These are phyloP conservation scores for Callorhinus ursinus DNA, from an alignment of 2,113 vertebrate species.

Conservation along the genomic window DNA sequence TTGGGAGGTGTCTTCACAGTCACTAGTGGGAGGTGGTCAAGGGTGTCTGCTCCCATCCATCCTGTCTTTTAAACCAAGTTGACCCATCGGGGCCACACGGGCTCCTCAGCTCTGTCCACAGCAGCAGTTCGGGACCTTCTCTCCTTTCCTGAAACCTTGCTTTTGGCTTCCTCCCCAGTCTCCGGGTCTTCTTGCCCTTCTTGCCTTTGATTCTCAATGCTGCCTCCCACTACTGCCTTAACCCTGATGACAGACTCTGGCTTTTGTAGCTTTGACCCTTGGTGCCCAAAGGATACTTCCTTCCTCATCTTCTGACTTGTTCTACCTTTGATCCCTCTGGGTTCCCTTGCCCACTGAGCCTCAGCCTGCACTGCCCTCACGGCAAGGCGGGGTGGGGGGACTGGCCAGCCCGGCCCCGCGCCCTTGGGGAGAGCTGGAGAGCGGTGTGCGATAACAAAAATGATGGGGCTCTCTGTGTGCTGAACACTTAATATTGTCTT, in stretches of 20 bases:
- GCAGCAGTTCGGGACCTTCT: not conserved
- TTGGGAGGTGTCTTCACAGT: not conserved
- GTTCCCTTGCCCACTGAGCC: not conserved
- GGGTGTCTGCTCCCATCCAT: not conserved
- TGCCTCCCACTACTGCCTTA: not conserved
- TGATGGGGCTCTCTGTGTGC: not conserved
- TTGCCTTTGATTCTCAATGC: not conserved
- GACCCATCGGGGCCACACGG: not conserved
- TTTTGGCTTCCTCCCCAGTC: not conserved
- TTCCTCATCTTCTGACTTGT: not conserved
- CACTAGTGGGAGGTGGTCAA: not conserved
- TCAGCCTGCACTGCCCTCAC: not conserved
- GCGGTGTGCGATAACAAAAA: not conserved
- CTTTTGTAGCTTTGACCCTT: not conserved
- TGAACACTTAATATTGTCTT: not conserved
- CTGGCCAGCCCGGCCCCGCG: too few species aligned
- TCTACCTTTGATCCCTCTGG: not conserved
- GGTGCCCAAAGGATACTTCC: not conserved
- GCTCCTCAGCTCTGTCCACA: not conserved
- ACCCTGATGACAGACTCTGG: not conserved
- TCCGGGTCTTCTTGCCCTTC: not conserved
- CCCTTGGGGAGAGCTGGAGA: not conserved
- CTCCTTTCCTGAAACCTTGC: not conserved
- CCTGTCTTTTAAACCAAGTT: not conserved
- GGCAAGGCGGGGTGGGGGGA: rapidly evolving